phyloP scores from a whole-genome alignment of 1,140 invertebrate species.

The Orius insidiosus region DNA sequence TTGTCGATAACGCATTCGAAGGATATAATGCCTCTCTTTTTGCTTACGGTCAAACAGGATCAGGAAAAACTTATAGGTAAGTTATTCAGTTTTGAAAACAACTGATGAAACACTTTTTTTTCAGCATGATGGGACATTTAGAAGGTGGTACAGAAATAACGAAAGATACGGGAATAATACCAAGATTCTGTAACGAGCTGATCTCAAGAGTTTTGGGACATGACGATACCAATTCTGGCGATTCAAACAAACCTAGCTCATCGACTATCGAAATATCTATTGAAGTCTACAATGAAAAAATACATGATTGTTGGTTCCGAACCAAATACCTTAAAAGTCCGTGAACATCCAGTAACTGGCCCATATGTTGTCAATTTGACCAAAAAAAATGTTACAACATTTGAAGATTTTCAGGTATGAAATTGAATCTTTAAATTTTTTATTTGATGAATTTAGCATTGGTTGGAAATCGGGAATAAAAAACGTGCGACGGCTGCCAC shows the following conservation, averaged over 20 bases:
- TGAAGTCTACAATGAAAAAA: conserved; percentile 76
- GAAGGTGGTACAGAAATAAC: conserved; percentile 23
- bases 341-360: conserved; percentile 54
- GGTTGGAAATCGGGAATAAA: conserved; percentile 65
- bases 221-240: conserved; percentile 22
- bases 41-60: conserved; percentile 90
- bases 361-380: conserved; percentile 57
- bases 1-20: conserved; percentile 69
- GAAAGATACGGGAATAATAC: conserved; percentile 55
- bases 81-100: neutral
- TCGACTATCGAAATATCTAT: conserved; percentile 58
- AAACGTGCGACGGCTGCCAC: conserved; percentile 59
- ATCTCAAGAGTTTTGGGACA: conserved; percentile 36
- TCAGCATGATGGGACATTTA: conserved; percentile 47
- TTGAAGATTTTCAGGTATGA: conserved; percentile 38
- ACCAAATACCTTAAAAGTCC: conserved; percentile 40
- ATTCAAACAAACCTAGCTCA: conserved; percentile 22
- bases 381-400: conserved; percentile 41
- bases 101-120: conserved; percentile 23
- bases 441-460: conserved; percentile 29
- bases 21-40: conserved; percentile 92
- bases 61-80: conserved; percentile 50
- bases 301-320: conserved; percentile 53
- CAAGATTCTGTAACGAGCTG: conserved; percentile 65
- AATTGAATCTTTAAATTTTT: neutral